A percentile compares a stretch with the other conserved stretches of the same genome.
Conservation (phyloP, 2,888 invertebrate genomes). For the Blastobasis lacticolella region DNA sequence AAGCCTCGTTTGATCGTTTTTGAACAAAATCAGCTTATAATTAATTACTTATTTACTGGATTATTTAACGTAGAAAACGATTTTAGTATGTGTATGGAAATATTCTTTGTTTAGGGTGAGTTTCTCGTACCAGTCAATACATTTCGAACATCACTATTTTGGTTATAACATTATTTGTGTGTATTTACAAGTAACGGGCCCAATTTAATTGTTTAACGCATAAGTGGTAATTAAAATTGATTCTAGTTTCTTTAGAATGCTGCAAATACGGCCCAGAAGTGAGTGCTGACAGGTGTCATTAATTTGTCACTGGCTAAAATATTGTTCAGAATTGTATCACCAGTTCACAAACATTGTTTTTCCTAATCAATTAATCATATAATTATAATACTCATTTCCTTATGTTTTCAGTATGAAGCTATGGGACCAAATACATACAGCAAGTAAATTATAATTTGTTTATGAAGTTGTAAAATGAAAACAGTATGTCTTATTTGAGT, state of each 20-base stretch:
- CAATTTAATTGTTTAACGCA: too few relatives aligned
- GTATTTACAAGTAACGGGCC: too few relatives aligned
- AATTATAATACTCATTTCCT: slow-evolving; percentile 5
- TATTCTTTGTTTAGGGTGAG: too few relatives aligned
- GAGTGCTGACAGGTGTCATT: slow-evolving; percentile 57
- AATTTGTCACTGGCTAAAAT: slow-evolving; percentile 37
- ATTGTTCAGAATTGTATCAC: slow-evolving; percentile 23
- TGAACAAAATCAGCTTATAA: too few relatives aligned
- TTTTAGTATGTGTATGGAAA: too few relatives aligned
- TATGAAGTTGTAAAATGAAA: slow-evolving; percentile 62
- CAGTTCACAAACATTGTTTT: slow-evolving; percentile 44
- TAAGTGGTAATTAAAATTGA: too few relatives aligned
- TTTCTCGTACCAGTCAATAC: too few relatives aligned
- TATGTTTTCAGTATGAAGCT: slow-evolving; percentile 51
- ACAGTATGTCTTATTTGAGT: slow-evolving; percentile 72
- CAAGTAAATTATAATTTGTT: slow-evolving; percentile 41
- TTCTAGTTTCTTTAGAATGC: too few relatives aligned
- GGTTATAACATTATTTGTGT: too few relatives aligned
- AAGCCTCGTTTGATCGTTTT: slow-evolving; percentile 8
- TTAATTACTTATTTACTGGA: too few relatives aligned
- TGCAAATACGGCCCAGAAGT: slow-evolving; percentile 11
- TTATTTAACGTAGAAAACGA: too few relatives aligned
- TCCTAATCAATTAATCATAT: slow-evolving; percentile 9
- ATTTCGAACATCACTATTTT: too few relatives aligned
- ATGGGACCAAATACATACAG: slow-evolving; percentile 52